A percentile compares a stretch with the other conserved stretches of the same genome.
These are phyloP conservation scores for Sula dactylatra DNA, from an alignment of 2,113 vertebrate genomes.

Conservation along the genomic window DNA sequence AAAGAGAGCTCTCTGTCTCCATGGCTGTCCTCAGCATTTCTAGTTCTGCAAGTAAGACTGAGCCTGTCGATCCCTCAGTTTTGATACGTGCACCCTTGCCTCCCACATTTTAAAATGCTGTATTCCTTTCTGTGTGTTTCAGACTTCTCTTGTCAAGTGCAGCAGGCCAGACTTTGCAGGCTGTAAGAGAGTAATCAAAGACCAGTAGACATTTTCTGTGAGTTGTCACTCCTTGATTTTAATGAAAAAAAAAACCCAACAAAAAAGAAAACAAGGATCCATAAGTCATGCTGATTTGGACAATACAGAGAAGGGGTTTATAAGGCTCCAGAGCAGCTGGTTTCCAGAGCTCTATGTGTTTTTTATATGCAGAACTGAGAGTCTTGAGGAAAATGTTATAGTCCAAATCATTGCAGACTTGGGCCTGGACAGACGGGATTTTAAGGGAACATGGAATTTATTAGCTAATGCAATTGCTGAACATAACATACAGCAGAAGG, in stretches of 20 bases:
- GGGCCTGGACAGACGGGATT: background rate
- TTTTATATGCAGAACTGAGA: background rate
- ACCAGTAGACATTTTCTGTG: background rate
- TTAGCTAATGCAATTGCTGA: constrained; percentile 21
- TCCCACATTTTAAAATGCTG: background rate
- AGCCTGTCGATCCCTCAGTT: background rate
- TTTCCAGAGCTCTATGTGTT: background rate
- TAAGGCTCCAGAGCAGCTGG: background rate
- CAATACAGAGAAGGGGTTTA: background rate
- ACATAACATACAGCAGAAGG: background rate
- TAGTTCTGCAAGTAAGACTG: background rate
- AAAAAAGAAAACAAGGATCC: background rate
- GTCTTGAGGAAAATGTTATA: background rate
- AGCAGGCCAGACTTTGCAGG: background rate
- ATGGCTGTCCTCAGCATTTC: background rate
- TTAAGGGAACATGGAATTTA: background rate
- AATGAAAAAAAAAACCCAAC: background rate
- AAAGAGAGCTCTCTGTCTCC: background rate
- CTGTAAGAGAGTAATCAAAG: background rate
- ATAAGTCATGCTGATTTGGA: background rate
- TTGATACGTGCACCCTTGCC: rapidly evolving
- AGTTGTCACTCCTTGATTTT: background rate
- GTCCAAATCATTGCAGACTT: background rate
- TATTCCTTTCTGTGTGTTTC: background rate
- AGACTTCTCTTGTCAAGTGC: background rate